Base-by-base conservation (phyloP, 2,888 invertebrate species). In the Linyphia triangularis region DNA sequence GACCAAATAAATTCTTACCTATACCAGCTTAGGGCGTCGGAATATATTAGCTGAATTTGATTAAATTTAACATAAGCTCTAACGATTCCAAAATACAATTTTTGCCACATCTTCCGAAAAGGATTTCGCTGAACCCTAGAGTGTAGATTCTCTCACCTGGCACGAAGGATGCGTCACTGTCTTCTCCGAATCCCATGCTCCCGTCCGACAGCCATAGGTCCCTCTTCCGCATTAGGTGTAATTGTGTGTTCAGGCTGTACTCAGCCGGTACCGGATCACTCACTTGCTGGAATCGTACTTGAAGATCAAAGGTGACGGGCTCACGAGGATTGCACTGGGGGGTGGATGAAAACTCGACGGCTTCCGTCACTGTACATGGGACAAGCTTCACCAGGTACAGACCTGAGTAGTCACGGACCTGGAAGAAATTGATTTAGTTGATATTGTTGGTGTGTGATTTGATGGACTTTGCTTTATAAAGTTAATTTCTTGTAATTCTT, bases 401-500 rank as follows among this genome's bases (percentile, higher is more conserved):
- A 9, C 93, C 93, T 7, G 93, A 92, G 86, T 92, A 93, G 86
- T 93, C 93, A 30, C 92, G 90, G 24, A 92, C 91, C 93, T 92
- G 37, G 2, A n/a, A n/a, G n/a, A n/a, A n/a, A n/a, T n/a, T n/a
- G n/a, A n/a, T n/a, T n/a, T n/a, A n/a, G n/a, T n/a, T n/a, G n/a
- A n/a, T n/a, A n/a, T n/a, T n/a, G n/a, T n/a, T n/a, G n/a, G n/a
- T n/a, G n/a, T n/a, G n/a, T n/a, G n/a, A n/a, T n/a, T n/a, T n/a
- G n/a, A n/a, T n/a, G n/a, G n/a, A n/a, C n/a, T n/a, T n/a, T n/a
- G n/a, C n/a, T n/a, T n/a, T n/a, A n/a, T n/a, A n/a, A n/a, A n/a
- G n/a, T n/a, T n/a, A n/a, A n/a, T n/a, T n/a, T n/a, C n/a, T n/a
- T n/a, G n/a, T 1, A 43, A 43, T 13, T 43, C 43, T 43, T 16